These are phyloP conservation scores for Tiliqua scincoides DNA, from an alignment of 2,113 vertebrate species.

Conservation along the genomic window DNA sequence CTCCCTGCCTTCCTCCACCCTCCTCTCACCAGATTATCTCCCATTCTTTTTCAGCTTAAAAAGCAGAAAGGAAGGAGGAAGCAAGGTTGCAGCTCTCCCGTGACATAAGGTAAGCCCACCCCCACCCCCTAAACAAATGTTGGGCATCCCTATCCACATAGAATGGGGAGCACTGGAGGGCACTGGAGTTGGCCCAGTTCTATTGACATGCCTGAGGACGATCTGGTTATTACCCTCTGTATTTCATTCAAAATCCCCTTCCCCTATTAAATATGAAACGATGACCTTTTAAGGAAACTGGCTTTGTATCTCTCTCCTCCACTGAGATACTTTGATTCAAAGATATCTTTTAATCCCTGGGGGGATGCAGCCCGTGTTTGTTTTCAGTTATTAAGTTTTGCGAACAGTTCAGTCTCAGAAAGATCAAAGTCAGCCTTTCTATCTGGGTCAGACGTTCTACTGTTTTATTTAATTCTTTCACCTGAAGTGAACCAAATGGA, in stretches of 20 bases:
- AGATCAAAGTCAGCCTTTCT: background rate
- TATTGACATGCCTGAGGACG: background rate
- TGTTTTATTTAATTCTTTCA: background rate
- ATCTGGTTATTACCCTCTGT: background rate
- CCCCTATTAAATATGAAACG: background rate
- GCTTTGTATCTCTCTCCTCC: background rate
- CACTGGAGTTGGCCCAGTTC: background rate
- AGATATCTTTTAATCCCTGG: slow-evolving; percentile 24
- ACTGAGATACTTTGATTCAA: slow-evolving; percentile 16
- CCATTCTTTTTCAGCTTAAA: too few species aligned
- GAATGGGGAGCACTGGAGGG: too few species aligned
- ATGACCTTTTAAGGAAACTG: slow-evolving; percentile 6
- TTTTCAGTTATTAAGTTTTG: slow-evolving; percentile 32
- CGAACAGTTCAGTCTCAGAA: background rate
- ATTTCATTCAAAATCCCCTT: background rate
- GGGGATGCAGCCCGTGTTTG: slow-evolving; percentile 1
- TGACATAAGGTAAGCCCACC: too few species aligned
- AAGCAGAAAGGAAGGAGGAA: too few species aligned
- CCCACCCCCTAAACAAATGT: too few species aligned
- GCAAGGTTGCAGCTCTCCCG: too few species aligned
- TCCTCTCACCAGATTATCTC: too few species aligned
- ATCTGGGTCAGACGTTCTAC: background rate
- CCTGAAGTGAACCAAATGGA: background rate
- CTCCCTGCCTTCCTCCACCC: too few species aligned
- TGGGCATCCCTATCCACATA: too few species aligned